These are phyloP conservation scores for Leptobrachium leishanense DNA, from an alignment of 2,113 vertebrate species.

Conservation along the genomic window DNA sequence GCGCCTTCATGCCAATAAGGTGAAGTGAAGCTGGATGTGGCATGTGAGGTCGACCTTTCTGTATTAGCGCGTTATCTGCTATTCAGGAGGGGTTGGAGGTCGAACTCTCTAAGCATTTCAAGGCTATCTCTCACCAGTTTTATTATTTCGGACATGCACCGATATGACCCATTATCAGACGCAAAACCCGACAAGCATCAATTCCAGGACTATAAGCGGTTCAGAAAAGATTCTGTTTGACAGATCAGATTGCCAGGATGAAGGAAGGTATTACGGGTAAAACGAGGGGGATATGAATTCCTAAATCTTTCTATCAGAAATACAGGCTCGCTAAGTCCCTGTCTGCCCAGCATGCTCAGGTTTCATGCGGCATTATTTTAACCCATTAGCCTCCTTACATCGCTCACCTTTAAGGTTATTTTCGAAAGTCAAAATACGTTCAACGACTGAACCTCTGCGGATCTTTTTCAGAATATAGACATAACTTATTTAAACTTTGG, in stretches of 20 bases:
- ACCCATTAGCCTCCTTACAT: not conserved
- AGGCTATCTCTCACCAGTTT: slow-evolving; percentile 52
- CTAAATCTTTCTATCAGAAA: slow-evolving; percentile 49
- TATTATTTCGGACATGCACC: slow-evolving; percentile 48
- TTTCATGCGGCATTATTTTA: not conserved
- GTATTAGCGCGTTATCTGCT: not conserved
- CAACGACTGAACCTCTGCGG: too few species aligned
- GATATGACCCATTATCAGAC: slow-evolving; percentile 53
- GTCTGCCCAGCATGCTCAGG: slow-evolving; percentile 14
- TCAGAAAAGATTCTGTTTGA: slow-evolving; percentile 44
- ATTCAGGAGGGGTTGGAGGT: slow-evolving; percentile 53
- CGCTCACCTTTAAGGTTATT: too few species aligned
- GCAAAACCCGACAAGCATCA: slow-evolving; percentile 52
- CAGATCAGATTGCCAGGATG: slow-evolving; percentile 45
- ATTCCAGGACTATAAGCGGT: slow-evolving; percentile 36
- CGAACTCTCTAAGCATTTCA: slow-evolving; percentile 43
- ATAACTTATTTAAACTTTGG: too few species aligned
- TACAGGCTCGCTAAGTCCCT: slow-evolving; percentile 13
- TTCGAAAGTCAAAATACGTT: too few species aligned
- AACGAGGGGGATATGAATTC: slow-evolving; percentile 33
- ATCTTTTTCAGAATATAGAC: too few species aligned
- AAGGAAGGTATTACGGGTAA: slow-evolving; percentile 40
- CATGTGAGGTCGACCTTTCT: slow-evolving; percentile 10
- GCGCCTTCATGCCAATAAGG: slow-evolving; percentile 17
- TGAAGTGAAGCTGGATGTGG: not conserved